Percentiles rank a stretch among this genome's conserved stretches.
phyloP scores from a whole-genome alignment of 1,140 invertebrate genomes.

The Aphidius gifuensis region DNA sequence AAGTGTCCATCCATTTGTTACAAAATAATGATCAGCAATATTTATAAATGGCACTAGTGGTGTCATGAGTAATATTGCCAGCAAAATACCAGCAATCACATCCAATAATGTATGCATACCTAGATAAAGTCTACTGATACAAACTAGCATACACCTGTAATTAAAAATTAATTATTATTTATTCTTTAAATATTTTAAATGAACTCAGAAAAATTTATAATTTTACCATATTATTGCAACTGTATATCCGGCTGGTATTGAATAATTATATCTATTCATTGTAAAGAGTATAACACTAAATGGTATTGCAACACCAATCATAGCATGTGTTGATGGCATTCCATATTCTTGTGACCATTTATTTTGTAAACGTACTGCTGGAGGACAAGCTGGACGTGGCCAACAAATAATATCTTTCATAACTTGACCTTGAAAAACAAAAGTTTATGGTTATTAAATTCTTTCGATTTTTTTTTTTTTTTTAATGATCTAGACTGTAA shows the following conservation, averaged over 20 bases:
- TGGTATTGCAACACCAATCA: conserved; percentile 83
- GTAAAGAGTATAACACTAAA: conserved; percentile 80
- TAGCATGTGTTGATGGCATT: conserved; percentile 92
- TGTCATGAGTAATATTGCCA: conserved; percentile 67
- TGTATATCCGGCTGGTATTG: conserved; percentile 55
- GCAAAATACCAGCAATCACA: conserved; percentile 68
- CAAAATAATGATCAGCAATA: conserved; percentile 66
- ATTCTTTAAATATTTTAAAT: too few species aligned
- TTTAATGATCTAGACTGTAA: too few species aligned
- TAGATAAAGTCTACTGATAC: conserved; percentile 81
- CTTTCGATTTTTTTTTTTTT: background rate
- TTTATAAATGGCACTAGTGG: conserved; percentile 73
- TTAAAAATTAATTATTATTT: background rate
- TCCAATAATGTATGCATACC: conserved; percentile 91
- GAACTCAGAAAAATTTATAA: conserved; percentile 2
- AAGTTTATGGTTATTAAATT: background rate
- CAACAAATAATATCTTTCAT: conserved; percentile 84
- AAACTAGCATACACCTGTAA: conserved; percentile 72
- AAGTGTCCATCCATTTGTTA: conserved; percentile 67
- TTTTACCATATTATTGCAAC: conserved; percentile 59
- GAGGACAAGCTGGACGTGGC: conserved; percentile 78
- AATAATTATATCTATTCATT: conserved; percentile 76
- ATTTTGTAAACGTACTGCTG: conserved; percentile 75
- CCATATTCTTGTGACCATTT: conserved; percentile 89
- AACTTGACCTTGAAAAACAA: conserved; percentile 66